Conservation (phyloP, 1,140 invertebrate genomes). For the Carposina sasakii region DNA sequence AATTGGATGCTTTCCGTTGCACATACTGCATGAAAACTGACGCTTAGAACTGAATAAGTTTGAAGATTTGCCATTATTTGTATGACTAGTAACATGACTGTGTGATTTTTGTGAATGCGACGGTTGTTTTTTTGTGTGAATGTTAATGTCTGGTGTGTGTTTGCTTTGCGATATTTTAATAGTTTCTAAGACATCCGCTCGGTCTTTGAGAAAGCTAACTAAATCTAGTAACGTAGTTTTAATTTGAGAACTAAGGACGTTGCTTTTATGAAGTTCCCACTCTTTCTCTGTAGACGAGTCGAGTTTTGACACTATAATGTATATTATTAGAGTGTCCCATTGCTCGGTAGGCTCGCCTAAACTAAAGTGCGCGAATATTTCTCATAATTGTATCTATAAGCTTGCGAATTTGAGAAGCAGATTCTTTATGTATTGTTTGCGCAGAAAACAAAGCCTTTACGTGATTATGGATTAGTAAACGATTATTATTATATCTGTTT, state of each 20-base stretch:
- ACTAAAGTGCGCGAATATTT: constrained; percentile 1
- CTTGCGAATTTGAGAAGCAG: background rate
- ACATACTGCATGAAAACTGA: background rate
- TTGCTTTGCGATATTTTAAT: constrained; percentile 1
- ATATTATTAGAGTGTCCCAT: constrained; percentile 13
- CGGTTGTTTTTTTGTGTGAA: background rate
- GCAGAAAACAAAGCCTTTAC: constrained; percentile 6
- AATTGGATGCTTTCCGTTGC: constrained; percentile 9
- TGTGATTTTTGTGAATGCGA: constrained; percentile 5
- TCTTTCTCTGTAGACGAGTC: constrained; percentile 12
- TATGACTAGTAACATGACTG: constrained; percentile 1
- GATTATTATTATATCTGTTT: constrained; percentile 1
- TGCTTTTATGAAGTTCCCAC: constrained; percentile 13
- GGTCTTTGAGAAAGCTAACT: constrained; percentile 11
- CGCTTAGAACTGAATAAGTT: too few relatives aligned
- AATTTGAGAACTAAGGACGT: background rate
- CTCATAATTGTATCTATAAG: constrained; percentile 1
- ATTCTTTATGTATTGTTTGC: constrained; percentile 1
- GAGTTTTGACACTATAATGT: constrained; percentile 13
- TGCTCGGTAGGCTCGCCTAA: constrained; percentile 1
- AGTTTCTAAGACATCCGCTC: constrained; percentile 15
- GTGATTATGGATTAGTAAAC: constrained; percentile 5
- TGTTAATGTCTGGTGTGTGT: too few relatives aligned
- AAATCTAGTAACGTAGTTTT: constrained; percentile 6
- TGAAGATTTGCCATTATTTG: too few relatives aligned